Evolutionary conservation across 2,888 invertebrate genomes (phyloP).

Genomic region (Monoplex corrugatus): DNA sequence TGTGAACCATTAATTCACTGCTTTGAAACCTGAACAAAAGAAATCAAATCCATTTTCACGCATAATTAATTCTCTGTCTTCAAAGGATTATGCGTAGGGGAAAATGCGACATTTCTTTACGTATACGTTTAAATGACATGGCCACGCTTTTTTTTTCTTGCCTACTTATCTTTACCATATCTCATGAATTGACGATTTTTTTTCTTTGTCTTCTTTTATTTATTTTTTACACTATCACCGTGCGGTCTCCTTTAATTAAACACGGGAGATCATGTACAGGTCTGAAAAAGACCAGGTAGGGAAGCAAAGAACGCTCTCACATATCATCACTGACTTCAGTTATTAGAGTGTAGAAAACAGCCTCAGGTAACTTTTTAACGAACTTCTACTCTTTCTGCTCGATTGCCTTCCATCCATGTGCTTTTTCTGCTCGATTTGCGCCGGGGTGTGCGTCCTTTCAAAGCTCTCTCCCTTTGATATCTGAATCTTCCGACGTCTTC

Average conservation of each 20-base stretch:
- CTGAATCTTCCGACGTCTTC: not conserved
- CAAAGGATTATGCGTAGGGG: too few species aligned
- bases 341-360: conserved; percentile 29
- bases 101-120: too few species aligned
- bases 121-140: too few species aligned
- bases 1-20: too few species aligned
- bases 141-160: too few species aligned
- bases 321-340: conserved; percentile 13
- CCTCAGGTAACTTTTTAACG: conserved; percentile 39
- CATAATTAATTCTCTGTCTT: too few species aligned
- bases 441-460: not conserved
- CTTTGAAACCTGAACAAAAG: too few species aligned
- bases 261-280: not conserved
- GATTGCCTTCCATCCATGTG: not conserved
- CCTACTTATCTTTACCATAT: too few species aligned
- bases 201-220: too few species aligned
- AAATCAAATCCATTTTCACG: too few species aligned
- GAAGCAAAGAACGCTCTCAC: not conserved
- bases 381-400: conserved; percentile 38
- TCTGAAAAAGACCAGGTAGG: not conserved
- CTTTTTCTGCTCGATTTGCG: not conserved
- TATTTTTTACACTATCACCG: too few species aligned
- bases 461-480: conserved; percentile 1
- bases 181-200: too few species aligned
- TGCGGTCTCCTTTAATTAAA: conserved; percentile 1